These are phyloP conservation scores for Tupaia chinensis DNA, from an alignment of 2,113 vertebrate species.

Conservation along the genomic window DNA sequence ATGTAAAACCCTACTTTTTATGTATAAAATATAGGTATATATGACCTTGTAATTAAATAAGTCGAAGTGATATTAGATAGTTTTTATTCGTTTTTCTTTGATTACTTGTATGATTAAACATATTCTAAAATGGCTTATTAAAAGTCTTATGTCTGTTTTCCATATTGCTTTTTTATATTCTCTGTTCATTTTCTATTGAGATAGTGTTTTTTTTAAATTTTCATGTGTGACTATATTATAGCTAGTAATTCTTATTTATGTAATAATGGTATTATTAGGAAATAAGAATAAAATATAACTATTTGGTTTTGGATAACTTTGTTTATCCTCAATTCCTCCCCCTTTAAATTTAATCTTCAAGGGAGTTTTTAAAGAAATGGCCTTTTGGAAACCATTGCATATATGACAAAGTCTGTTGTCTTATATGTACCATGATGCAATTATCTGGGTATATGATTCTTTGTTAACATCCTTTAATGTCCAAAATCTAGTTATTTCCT, in stretches of 20 bases:
- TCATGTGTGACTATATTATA: neutral
- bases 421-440: neutral
- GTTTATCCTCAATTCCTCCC: neutral
- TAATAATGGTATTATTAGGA: neutral
- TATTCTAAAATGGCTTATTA: constrained; percentile 22
- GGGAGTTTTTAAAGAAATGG: neutral
- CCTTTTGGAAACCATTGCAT: constrained; percentile 19
- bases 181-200: neutral
- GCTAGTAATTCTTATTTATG: neutral
- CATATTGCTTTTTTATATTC: neutral
- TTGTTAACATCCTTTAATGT: constrained; percentile 6
- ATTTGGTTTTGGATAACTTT: neutral
- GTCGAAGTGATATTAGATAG: constrained; percentile 17
- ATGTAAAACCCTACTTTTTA: no score
- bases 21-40: neutral
- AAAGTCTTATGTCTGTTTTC: neutral
- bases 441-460: neutral
- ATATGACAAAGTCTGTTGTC: neutral
- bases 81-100: constrained; percentile 14
- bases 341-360: constrained; percentile 2
- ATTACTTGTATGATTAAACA: neutral
- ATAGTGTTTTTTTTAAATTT: constrained; percentile 1
- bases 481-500: constrained; percentile 15
- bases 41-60: neutral
- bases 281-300: neutral